Evolutionary conservation across 2,797 vertebrate genomes (phyloP).

Genomic region (Lagorchestes hirsutus): DNA sequence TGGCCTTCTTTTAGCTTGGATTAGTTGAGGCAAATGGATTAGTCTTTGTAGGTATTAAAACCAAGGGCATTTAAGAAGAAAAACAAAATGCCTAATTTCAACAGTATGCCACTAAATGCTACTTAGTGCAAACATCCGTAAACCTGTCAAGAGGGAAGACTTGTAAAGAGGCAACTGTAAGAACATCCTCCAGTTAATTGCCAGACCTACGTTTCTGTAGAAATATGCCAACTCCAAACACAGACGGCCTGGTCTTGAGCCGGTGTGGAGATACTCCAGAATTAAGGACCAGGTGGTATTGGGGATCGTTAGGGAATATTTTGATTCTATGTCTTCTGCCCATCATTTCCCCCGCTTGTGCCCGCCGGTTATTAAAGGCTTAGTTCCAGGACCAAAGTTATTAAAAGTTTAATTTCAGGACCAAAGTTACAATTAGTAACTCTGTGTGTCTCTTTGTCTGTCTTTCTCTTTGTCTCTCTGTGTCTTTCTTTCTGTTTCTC

Average conservation of each 20-base stretch:
- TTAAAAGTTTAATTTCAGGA: constrained; percentile 69
- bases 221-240: constrained; percentile 80
- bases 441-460: background rate
- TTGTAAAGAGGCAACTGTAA: constrained; percentile 82
- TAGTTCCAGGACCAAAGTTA: constrained; percentile 72
- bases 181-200: constrained; percentile 81
- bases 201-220: constrained; percentile 76
- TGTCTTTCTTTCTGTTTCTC: background rate
- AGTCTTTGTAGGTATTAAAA: constrained; percentile 86
- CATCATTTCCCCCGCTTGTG: accelerated
- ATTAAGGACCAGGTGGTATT: constrained; percentile 33
- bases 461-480: background rate
- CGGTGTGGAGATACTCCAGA: background rate
- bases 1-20: constrained; percentile 85
- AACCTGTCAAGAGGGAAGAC: constrained; percentile 84
- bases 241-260: constrained; percentile 5
- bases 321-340: constrained; percentile 26
- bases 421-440: constrained; percentile 40
- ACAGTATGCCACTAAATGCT: constrained; percentile 84
- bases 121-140: constrained; percentile 88
- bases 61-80: constrained; percentile 84
- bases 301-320: constrained; percentile 48
- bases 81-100: constrained; percentile 85
- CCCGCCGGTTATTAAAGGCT: constrained; percentile 34
- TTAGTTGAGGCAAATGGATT: constrained; percentile 85